A percentile compares a stretch with the other conserved stretches of the same genome.
Evolutionary conservation across 2,113 vertebrate genomes (phyloP).

Genomic region (Poeciliopsis retropinna): DNA sequence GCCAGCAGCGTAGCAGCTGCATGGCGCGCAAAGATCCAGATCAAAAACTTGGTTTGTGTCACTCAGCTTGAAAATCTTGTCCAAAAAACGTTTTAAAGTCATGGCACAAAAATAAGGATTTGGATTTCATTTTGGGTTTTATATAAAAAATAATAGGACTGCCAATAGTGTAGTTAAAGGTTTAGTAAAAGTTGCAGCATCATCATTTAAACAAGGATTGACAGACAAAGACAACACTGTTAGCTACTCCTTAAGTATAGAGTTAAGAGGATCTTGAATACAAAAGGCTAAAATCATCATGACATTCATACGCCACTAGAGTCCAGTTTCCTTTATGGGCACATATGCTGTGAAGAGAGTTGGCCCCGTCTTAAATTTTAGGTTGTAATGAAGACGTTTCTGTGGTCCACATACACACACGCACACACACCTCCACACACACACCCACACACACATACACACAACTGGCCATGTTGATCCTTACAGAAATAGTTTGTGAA

Average conservation of each 20-base stretch:
- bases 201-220: conserved; percentile 1
- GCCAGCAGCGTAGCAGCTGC: too few species aligned
- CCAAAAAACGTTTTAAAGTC: neutral
- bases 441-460: neutral
- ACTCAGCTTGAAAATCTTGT: neutral
- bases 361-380: neutral
- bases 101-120: neutral
- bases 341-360: neutral
- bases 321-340: neutral
- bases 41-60: neutral
- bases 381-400: neutral
- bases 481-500: neutral
- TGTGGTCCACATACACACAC: neutral
- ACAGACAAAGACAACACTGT: neutral
- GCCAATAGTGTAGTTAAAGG: neutral
- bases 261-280: neutral
- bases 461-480: neutral
- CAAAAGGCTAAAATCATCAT: neutral
- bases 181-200: neutral
- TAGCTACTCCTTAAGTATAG: neutral
- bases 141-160: neutral
- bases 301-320: conserved; percentile 1
- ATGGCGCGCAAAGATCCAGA: neutral
- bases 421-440: too few species aligned
- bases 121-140: neutral